Conservation (phyloP, 2,888 invertebrate species). For the Bhutanitis thaidina region DNA sequence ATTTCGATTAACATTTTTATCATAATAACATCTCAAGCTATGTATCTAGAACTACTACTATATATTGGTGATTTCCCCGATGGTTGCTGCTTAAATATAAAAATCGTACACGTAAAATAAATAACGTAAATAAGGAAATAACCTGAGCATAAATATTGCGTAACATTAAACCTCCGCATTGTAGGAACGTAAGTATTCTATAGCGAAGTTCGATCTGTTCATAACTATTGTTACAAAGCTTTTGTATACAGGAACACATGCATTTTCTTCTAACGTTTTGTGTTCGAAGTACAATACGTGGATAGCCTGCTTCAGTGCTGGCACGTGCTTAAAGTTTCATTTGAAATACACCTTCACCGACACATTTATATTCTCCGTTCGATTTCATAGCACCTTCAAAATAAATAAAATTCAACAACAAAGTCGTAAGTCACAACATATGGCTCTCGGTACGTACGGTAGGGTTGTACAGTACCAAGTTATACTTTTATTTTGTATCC, state of each 20-base stretch:
- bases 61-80: no score
- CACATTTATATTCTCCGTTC: constrained; percentile 26
- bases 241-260: constrained; percentile 9
- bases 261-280: constrained; percentile 6
- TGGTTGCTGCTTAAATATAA: no score
- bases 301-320: not conserved
- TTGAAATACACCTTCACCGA: constrained; percentile 20
- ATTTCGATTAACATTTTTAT: no score
- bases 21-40: no score
- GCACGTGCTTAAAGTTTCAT: constrained; percentile 14
- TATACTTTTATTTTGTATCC: constrained; percentile 10
- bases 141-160: no score
- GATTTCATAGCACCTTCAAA: constrained; percentile 29
- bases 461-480: constrained; percentile 22
- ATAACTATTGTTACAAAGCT: constrained; percentile 5
- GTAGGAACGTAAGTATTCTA: not conserved
- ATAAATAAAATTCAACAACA: constrained; percentile 43
- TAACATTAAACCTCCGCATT: not conserved
- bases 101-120: no score
- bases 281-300: constrained; percentile 7
- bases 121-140: no score
- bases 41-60: no score
- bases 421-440: constrained; percentile 46
- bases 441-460: constrained; percentile 36
- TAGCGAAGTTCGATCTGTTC: not conserved